Percentiles rank a stretch among this genome's conserved stretches.
Evolutionary conservation across 2,113 vertebrate species (phyloP).

Genomic region (Onychorhynchus coronatus): DNA sequence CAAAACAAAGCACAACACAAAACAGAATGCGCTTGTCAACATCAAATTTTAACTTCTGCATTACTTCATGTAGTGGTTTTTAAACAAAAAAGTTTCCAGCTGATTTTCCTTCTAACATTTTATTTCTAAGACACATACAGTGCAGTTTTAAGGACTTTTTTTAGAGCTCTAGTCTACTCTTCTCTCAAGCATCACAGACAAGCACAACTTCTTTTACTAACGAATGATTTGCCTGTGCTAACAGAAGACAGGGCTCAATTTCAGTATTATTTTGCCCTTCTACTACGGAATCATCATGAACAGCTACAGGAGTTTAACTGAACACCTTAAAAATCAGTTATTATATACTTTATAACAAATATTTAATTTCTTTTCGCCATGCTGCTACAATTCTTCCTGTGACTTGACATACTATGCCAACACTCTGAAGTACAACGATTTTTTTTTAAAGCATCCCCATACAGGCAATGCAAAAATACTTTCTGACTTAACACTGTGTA

Average conservation of each 20-base stretch:
- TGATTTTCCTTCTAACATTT: background rate
- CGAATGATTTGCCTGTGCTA: background rate
- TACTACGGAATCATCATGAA: background rate
- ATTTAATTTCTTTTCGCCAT: background rate
- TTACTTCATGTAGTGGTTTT: background rate
- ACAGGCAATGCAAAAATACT: background rate
- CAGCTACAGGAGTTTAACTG: background rate
- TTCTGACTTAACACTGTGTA: rapidly evolving
- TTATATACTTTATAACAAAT: background rate
- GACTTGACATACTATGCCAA: background rate
- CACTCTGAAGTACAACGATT: background rate
- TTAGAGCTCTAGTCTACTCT: background rate
- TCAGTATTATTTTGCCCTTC: background rate
- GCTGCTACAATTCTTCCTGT: background rate
- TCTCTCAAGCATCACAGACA: background rate
- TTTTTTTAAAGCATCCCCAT: background rate
- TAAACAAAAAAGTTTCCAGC: background rate
- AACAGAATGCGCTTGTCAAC: background rate
- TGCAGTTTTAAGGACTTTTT: background rate
- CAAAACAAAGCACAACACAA: background rate
- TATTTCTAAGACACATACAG: background rate
- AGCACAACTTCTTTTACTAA: background rate
- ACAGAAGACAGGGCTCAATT: background rate
- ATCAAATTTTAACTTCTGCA: background rate
- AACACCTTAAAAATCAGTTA: background rate